These are phyloP conservation scores for Sesamia nonagrioides DNA, from an alignment of 1,140 invertebrate species.

Conservation along the genomic window DNA sequence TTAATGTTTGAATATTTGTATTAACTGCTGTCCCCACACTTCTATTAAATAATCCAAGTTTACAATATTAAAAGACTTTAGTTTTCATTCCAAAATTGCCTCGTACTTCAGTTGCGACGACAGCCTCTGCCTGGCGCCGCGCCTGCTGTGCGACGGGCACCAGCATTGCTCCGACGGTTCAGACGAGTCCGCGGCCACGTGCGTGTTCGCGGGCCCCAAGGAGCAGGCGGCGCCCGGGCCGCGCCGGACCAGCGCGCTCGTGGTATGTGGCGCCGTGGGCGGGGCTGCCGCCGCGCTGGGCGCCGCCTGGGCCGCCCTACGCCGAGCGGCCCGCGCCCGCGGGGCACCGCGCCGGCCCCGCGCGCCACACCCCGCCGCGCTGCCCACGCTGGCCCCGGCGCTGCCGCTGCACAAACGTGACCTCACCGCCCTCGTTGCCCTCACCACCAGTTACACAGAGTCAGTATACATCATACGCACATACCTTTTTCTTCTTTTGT, in stretches of 20 bases:
- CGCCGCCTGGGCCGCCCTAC: constrained; percentile 83
- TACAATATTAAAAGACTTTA: no score
- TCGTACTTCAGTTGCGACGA: constrained; percentile 71
- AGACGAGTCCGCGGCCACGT: constrained; percentile 90
- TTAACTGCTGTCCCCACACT: no score
- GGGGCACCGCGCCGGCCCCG: constrained; percentile 58
- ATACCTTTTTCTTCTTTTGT: no score
- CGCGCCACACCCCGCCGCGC: constrained; percentile 20
- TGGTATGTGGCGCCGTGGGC: constrained; percentile 68
- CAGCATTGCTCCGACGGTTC: constrained; percentile 92
- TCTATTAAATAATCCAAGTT: no score
- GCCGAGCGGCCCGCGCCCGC: constrained; percentile 77
- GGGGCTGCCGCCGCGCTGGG: constrained; percentile 84
- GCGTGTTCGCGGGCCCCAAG: constrained; percentile 76
- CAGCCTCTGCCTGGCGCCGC: constrained; percentile 88
- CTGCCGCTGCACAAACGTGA: constrained; percentile 21
- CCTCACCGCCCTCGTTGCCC: constrained; percentile 37
- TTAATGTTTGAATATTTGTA: no score
- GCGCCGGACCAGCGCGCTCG: constrained; percentile 60
- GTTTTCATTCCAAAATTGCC: no score
- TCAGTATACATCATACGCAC: constrained; percentile 51
- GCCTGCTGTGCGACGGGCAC: constrained; percentile 90
- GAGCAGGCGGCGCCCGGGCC: constrained; percentile 14
- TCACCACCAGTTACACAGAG: constrained; percentile 62
- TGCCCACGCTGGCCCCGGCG: constrained; percentile 36